Percentiles rank a stretch among this genome's conserved stretches.
Conservation (phyloP, 2,113 vertebrate species). For the Perca fluviatilis region DNA sequence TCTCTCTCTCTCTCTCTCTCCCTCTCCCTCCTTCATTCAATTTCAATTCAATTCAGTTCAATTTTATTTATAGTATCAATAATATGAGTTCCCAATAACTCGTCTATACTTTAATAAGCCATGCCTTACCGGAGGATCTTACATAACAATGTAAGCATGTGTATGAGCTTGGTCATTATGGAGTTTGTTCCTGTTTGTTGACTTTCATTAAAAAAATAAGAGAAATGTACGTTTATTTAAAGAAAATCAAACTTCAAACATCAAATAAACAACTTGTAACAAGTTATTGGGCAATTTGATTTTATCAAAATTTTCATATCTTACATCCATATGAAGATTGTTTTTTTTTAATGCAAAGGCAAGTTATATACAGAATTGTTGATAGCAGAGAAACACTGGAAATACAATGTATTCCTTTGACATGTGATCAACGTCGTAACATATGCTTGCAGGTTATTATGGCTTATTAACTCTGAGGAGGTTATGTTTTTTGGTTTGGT, state of each 20-base stretch:
- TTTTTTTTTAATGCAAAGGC: constrained; percentile 9
- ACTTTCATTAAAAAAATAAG: background rate
- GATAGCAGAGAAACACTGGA: background rate
- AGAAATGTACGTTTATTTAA: constrained; percentile 14
- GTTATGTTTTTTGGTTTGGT: too few relatives aligned
- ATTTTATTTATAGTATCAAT: too few relatives aligned
- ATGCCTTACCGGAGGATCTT: constrained; percentile 60
- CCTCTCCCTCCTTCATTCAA: constrained; percentile 20
- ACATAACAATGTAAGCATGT: constrained; percentile 48
- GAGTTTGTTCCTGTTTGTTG: constrained; percentile 23
- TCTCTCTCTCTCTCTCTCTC: too few relatives aligned
- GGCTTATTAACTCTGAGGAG: background rate
- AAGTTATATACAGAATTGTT: background rate
- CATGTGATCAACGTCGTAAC: background rate
- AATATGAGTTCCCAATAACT: constrained; percentile 70
- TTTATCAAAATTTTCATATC: constrained; percentile 6
- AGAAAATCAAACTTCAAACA: constrained; percentile 1
- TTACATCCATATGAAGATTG: background rate
- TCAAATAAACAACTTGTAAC: background rate
- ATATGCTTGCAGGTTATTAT: background rate
- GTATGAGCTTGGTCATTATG: constrained; percentile 33
- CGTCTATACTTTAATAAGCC: constrained; percentile 78
- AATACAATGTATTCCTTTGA: background rate
- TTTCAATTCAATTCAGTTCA: too few relatives aligned
- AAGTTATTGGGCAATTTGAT: background rate